Percentiles rank a stretch among this genome's conserved stretches.
These are phyloP conservation scores for Rhingia rostrata DNA, from an alignment of 2,888 invertebrate species.

Conservation along the genomic window DNA sequence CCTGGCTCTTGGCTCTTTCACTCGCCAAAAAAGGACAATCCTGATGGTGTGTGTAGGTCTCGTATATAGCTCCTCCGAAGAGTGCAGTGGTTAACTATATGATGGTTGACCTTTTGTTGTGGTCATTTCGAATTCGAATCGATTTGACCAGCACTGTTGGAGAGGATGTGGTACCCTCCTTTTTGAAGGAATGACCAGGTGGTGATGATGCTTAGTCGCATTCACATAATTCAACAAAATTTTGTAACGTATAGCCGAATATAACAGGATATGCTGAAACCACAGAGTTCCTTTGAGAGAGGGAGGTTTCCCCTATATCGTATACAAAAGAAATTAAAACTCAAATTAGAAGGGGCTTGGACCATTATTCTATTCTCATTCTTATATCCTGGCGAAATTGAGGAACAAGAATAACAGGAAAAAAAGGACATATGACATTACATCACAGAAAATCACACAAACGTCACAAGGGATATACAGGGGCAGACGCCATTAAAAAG, in stretches of 20 bases:
- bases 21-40: slow-evolving; percentile 27
- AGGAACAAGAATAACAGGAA: slow-evolving; percentile 50
- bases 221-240: slow-evolving; percentile 39
- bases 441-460: slow-evolving; percentile 33
- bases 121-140: slow-evolving; percentile 45
- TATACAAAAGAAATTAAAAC: slow-evolving; percentile 67
- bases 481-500: slow-evolving; percentile 46
- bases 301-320: background rate
- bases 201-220: slow-evolving; percentile 40
- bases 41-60: background rate
- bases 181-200: slow-evolving; percentile 41
- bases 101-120: slow-evolving; percentile 54
- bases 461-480: background rate
- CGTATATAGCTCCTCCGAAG: slow-evolving; percentile 1
- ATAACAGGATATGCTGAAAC: slow-evolving; percentile 47
- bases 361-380: slow-evolving; percentile 45
- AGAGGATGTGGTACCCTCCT: background rate
- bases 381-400: slow-evolving; percentile 41
- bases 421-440: slow-evolving; percentile 58
- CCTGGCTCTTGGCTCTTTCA: slow-evolving; percentile 1
- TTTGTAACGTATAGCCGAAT: slow-evolving; percentile 4
- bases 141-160: slow-evolving; percentile 23
- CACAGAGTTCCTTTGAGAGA: slow-evolving; percentile 31
- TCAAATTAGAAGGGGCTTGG: slow-evolving; percentile 58
- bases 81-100: slow-evolving; percentile 45